These are phyloP conservation scores for Dendrocincla fuliginosa DNA, from an alignment of 2,797 vertebrate genomes.

Conservation along the genomic window DNA sequence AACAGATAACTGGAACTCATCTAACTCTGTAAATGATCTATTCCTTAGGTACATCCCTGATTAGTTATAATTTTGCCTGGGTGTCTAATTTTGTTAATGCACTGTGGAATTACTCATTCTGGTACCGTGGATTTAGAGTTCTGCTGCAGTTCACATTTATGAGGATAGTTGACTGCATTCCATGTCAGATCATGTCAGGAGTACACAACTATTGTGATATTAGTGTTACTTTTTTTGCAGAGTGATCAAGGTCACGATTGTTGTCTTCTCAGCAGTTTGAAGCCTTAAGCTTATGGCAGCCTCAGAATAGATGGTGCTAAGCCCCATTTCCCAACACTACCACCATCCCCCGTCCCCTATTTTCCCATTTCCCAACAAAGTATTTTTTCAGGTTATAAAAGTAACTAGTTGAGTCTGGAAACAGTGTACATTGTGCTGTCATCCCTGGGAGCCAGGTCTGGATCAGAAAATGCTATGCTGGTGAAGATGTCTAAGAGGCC, in stretches of 20 bases:
- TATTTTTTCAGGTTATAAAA: not conserved
- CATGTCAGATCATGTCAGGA: not conserved
- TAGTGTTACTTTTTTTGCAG: not conserved
- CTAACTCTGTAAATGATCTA: not conserved
- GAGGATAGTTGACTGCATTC: not conserved
- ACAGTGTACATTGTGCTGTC: fast-evolving
- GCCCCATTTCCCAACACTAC: no score
- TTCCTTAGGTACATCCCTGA: not conserved
- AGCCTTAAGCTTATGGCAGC: not conserved
- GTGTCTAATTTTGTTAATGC: not conserved
- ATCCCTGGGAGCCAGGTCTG: not conserved
- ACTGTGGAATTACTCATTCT: not conserved
- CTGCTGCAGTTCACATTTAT: not conserved
- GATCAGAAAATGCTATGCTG: not conserved
- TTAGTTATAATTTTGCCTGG: not conserved
- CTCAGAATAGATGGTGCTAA: not conserved
- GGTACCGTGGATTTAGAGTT: not conserved
- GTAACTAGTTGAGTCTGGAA: not conserved
- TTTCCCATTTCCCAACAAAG: fast-evolving
- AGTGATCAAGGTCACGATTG: not conserved
- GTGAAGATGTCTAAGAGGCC: not conserved
- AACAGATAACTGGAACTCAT: not conserved
- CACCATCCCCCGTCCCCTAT: fast-evolving
- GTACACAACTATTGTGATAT: not conserved
- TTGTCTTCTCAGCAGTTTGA: not conserved